A percentile compares a stretch with the other conserved stretches of the same genome.
phyloP scores from a whole-genome alignment of 2,113 vertebrate species.

The Oxygymnocypris stewartii region DNA sequence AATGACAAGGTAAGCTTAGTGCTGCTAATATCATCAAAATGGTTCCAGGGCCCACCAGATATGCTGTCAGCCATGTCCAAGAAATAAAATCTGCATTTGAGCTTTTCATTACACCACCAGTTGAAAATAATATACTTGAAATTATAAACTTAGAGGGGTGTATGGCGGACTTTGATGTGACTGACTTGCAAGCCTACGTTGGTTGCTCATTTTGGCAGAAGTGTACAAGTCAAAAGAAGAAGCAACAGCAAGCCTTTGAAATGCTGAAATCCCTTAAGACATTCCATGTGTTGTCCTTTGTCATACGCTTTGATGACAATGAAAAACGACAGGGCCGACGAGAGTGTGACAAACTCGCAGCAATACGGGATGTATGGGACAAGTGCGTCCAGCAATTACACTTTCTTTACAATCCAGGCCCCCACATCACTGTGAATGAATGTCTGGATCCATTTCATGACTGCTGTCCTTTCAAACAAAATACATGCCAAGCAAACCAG shows the following conservation, averaged over 20 bases:
- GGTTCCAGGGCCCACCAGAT: background rate
- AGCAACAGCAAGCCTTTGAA: too few relatives aligned
- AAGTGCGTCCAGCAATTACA: background rate
- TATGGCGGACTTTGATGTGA: background rate
- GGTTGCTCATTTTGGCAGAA: too few relatives aligned
- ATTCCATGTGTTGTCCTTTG: background rate
- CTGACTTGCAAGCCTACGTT: too few relatives aligned
- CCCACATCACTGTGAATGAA: too few relatives aligned
- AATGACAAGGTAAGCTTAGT: background rate
- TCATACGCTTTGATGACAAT: background rate
- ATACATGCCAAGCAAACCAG: too few relatives aligned
- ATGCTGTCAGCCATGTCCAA: background rate
- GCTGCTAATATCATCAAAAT: background rate
- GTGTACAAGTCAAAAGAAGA: too few relatives aligned
- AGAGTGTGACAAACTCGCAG: background rate
- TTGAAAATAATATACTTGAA: background rate
- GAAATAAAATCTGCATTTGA: background rate
- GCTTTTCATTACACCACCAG: background rate
- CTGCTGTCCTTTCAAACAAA: too few relatives aligned
- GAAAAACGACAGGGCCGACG: background rate
- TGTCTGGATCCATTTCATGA: too few relatives aligned
- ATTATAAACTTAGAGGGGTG: background rate
- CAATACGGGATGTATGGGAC: background rate
- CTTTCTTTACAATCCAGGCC: background rate
- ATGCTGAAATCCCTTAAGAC: background rate